A percentile compares a stretch with the other conserved stretches of the same genome.
These are phyloP conservation scores for Propithecus coquereli DNA, from an alignment of 2,113 vertebrate species.

Conservation along the genomic window DNA sequence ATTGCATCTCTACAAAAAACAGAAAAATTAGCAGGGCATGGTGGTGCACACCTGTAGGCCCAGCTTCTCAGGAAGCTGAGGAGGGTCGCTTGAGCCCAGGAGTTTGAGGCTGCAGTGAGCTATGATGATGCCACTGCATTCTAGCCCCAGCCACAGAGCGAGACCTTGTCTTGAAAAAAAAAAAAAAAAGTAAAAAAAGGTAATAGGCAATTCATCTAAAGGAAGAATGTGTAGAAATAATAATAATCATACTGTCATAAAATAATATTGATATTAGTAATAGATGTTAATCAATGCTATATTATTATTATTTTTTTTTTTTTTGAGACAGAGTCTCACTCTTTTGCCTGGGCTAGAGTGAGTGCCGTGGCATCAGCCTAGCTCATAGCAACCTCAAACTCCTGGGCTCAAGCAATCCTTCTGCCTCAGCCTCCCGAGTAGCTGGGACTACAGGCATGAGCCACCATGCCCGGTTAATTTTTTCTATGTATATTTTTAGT, in stretches of 20 bases:
- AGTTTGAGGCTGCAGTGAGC: not conserved
- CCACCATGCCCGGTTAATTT: no score
- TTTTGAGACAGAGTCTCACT: no score
- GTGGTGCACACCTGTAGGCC: no score
- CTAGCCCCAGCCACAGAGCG: not conserved
- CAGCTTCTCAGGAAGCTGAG: no score
- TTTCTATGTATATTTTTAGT: no score
- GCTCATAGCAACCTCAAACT: no score
- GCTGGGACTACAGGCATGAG: no score
- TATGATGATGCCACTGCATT: not conserved
- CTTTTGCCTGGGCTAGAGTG: no score
- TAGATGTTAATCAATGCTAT: not conserved
- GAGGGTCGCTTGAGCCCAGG: not conserved
- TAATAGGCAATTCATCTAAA: not conserved
- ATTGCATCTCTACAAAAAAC: not conserved
- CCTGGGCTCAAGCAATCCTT: no score
- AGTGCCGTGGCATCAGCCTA: no score
- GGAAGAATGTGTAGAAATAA: not conserved
- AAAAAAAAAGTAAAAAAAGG: not conserved
- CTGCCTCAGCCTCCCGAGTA: no score
- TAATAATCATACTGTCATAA: not conserved
- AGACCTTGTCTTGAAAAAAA: not conserved
- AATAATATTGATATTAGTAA: not conserved
- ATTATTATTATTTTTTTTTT: not conserved
- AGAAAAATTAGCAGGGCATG: no score